Evolutionary conservation across 1,140 invertebrate genomes (phyloP).

Genomic region (Bombus picipes): DNA sequence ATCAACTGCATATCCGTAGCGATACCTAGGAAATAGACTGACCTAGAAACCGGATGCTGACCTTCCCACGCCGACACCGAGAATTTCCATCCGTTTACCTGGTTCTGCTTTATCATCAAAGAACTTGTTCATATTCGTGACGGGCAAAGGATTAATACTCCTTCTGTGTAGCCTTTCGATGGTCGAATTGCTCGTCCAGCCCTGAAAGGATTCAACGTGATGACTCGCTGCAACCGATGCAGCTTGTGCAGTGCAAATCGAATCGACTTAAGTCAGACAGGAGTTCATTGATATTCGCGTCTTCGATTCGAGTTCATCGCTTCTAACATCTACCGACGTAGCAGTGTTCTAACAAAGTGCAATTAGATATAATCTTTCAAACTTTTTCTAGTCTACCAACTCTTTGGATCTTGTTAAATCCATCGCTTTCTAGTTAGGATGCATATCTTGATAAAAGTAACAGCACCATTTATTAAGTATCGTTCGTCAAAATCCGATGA

Average conservation of each 20-base stretch:
- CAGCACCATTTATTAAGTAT: not conserved
- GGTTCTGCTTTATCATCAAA: slow-evolving; percentile 62
- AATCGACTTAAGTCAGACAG: not conserved
- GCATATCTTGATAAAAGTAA: not conserved
- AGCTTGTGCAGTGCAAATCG: not conserved
- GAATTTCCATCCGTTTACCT: slow-evolving; percentile 60
- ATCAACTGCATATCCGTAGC: slow-evolving; percentile 28
- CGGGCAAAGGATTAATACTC: slow-evolving; percentile 57
- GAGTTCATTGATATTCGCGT: not conserved
- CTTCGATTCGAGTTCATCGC: not conserved
- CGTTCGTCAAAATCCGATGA: not conserved
- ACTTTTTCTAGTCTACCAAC: not conserved
- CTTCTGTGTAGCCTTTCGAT: slow-evolving; percentile 60
- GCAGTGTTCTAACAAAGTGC: not conserved
- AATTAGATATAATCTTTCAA: not conserved
- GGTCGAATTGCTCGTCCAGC: slow-evolving; percentile 72
- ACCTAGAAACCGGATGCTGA: not conserved
- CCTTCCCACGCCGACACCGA: not conserved
- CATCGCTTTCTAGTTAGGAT: not conserved
- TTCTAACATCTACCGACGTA: not conserved
- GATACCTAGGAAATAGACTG: slow-evolving; percentile 48
- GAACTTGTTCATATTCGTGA: slow-evolving; percentile 68
- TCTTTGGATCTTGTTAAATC: no score
- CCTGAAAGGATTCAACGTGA: slow-evolving; percentile 61
- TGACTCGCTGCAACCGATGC: slow-evolving; percentile 2